phyloP scores from a whole-genome alignment of 2,888 invertebrate species.

The Marasmarcha lunaedactyla region DNA sequence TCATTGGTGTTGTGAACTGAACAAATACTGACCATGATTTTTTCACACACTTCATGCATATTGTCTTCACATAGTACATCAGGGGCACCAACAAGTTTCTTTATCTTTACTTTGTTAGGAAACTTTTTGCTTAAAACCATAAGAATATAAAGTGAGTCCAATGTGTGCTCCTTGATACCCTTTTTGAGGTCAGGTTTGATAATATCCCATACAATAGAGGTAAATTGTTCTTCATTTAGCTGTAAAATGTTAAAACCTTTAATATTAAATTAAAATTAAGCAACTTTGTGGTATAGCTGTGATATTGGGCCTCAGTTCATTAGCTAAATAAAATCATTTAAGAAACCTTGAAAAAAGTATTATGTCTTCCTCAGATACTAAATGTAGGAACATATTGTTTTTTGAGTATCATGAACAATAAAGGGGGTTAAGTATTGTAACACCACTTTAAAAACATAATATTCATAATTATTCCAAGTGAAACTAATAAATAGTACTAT shows the following conservation, averaged over 20 bases:
- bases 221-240: constrained; percentile 67
- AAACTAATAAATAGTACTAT: background rate
- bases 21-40: constrained; percentile 76
- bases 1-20: too few species aligned
- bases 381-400: too few species aligned
- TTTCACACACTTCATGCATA: constrained; percentile 64
- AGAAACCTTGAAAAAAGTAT: too few species aligned
- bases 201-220: constrained; percentile 69
- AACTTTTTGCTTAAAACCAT: constrained; percentile 50
- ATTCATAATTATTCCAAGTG: constrained; percentile 7
- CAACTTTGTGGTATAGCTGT: too few species aligned
- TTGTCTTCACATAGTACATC: constrained; percentile 72
- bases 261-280: background rate
- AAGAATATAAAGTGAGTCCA: constrained; percentile 75
- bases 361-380: too few species aligned
- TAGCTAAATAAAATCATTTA: too few species aligned
- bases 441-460: too few species aligned
- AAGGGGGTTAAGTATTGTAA: too few species aligned
- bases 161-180: constrained; percentile 72
- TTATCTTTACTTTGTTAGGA: constrained; percentile 62
- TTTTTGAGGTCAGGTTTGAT: constrained; percentile 72
- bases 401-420: too few species aligned
- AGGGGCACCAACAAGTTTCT: constrained; percentile 64
- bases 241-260: constrained; percentile 37
- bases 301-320: too few species aligned